These are phyloP conservation scores for Napeogenes inachia DNA, from an alignment of 2,888 invertebrate species.

Conservation along the genomic window DNA sequence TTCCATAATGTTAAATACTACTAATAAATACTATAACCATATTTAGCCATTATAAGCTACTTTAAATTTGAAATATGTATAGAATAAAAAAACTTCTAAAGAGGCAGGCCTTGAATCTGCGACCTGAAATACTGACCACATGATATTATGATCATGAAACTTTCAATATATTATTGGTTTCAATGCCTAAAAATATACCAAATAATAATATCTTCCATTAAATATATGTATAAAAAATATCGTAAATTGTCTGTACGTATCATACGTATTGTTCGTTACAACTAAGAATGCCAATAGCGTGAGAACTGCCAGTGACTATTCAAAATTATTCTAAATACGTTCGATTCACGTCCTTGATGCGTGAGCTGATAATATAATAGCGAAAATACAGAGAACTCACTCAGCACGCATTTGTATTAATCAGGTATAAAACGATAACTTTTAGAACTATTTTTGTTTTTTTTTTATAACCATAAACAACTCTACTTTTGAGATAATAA, in stretches of 20 bases:
- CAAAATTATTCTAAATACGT: constrained; percentile 71
- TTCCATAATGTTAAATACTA: too few species aligned
- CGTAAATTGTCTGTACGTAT: constrained; percentile 6
- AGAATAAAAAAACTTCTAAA: too few species aligned
- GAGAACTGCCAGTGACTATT: constrained; percentile 62
- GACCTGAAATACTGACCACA: too few species aligned
- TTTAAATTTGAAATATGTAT: too few species aligned
- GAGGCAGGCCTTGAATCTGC: too few species aligned
- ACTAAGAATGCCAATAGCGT: constrained; percentile 63
- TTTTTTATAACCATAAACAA: constrained; percentile 11
- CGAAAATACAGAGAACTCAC: constrained; percentile 51
- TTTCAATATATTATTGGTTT: background rate
- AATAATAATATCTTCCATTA: constrained; percentile 3
- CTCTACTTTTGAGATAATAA: background rate
- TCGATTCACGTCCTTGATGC: constrained; percentile 69
- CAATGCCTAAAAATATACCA: background rate
- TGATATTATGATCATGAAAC: background rate
- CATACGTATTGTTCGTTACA: constrained; percentile 29
- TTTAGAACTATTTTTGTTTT: constrained; percentile 17
- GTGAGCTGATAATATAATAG: constrained; percentile 62
- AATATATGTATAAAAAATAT: constrained; percentile 7
- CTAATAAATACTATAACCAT: too few species aligned
- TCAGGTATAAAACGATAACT: constrained; percentile 32
- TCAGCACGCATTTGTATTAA: constrained; percentile 50
- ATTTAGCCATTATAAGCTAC: too few species aligned